Conservation (phyloP, 2,113 vertebrate species). For the Callithrix jacchus region DNA sequence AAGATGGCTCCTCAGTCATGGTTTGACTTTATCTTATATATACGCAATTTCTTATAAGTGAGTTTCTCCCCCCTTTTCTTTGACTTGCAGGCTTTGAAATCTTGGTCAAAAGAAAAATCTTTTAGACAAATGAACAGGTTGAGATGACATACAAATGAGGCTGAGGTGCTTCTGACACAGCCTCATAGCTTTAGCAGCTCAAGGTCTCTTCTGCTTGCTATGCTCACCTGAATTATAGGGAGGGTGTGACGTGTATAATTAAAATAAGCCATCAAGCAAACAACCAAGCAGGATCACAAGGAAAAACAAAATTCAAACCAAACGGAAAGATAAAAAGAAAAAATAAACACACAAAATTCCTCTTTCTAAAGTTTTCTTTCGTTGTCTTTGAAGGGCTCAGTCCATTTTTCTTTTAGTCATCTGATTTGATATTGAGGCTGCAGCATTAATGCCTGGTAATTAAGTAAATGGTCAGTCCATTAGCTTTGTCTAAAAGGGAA, state of each 20-base stretch:
- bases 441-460: slow-evolving; percentile 35
- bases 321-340: neutral
- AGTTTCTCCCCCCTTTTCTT: neutral
- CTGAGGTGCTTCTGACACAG: neutral
- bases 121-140: neutral
- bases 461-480: neutral
- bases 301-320: neutral
- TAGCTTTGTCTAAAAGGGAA: slow-evolving; percentile 31
- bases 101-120: neutral
- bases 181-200: neutral
- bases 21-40: neutral
- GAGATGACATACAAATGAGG: neutral
- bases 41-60: neutral
- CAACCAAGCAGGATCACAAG: neutral
- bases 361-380: neutral
- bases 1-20: neutral
- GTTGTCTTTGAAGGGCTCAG: slow-evolving; percentile 19
- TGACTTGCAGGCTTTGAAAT: neutral
- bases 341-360: neutral
- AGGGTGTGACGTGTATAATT: neutral
- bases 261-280: neutral
- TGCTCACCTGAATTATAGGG: neutral
- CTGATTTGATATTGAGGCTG: neutral
- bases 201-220: neutral
- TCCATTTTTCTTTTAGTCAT: neutral